Percentiles rank a stretch among this genome's conserved stretches.
Evolutionary conservation across 2,888 invertebrate genomes (phyloP).

Genomic region (Scelioninae gen. 1): DNA sequence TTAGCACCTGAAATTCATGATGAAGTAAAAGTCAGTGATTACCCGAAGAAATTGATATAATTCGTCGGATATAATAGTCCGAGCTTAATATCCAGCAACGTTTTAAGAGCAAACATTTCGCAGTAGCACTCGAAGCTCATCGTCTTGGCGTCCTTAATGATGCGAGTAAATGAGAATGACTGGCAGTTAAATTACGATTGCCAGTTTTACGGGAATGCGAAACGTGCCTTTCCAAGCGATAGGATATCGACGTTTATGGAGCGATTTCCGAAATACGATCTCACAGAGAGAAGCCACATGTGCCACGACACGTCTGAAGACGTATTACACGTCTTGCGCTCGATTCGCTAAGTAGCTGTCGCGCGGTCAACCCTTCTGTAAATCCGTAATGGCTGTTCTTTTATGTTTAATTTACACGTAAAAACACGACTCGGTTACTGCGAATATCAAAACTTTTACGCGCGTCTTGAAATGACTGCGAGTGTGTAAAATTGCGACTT

Average conservation of each 20-base stretch:
- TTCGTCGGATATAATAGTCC: slow-evolving; percentile 33
- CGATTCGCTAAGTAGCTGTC: slow-evolving; percentile 44
- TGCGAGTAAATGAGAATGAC: slow-evolving; percentile 77
- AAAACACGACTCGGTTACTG: slow-evolving; percentile 17
- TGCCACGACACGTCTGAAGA: slow-evolving; percentile 38
- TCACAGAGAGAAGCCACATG: slow-evolving; percentile 33
- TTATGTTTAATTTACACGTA: slow-evolving; percentile 39
- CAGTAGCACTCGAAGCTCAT: slow-evolving; percentile 60
- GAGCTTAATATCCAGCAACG: slow-evolving; percentile 26
- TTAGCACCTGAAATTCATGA: neutral
- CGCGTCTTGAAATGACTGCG: slow-evolving; percentile 6
- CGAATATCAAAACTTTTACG: slow-evolving; percentile 35
- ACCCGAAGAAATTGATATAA: slow-evolving; percentile 43
- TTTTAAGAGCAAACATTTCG: slow-evolving; percentile 51
- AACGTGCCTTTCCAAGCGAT: slow-evolving; percentile 74
- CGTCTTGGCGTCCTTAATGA: slow-evolving; percentile 73
- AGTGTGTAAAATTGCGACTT: slow-evolving; percentile 32
- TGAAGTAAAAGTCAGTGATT: slow-evolving; percentile 39
- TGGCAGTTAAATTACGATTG: slow-evolving; percentile 78
- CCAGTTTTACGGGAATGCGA: slow-evolving; percentile 75
- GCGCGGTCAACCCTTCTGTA: slow-evolving; percentile 29
- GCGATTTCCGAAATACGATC: slow-evolving; percentile 71
- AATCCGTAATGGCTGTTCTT: slow-evolving; percentile 19
- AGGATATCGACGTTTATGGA: slow-evolving; percentile 75
- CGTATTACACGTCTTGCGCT: slow-evolving; percentile 32